A percentile compares a stretch with the other conserved stretches of the same genome.
These are phyloP conservation scores for Enteromius treurensis DNA, from an alignment of 2,797 vertebrate species.

Conservation along the genomic window DNA sequence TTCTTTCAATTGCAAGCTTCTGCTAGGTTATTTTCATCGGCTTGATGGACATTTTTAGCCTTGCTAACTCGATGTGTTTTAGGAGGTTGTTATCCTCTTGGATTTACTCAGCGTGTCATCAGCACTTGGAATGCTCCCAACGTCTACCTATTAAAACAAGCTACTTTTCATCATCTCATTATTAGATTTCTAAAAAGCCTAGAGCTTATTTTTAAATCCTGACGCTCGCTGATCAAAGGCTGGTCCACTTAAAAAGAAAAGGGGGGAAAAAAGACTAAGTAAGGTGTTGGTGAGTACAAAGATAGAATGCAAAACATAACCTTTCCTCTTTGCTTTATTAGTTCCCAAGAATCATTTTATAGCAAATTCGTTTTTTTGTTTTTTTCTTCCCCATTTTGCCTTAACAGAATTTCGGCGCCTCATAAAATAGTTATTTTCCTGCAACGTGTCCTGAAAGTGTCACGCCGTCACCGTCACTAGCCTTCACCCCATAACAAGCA, in stretches of 20 bases:
- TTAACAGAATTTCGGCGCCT: constrained; percentile 33
- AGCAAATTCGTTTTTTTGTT: neutral
- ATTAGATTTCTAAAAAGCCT: constrained; percentile 54
- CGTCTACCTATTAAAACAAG: constrained; percentile 53
- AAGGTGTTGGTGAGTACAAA: constrained; percentile 46
- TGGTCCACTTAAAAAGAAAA: constrained; percentile 50
- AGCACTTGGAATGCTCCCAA: constrained; percentile 48
- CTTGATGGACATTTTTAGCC: constrained; percentile 45
- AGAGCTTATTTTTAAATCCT: constrained; percentile 56
- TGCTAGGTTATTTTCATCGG: constrained; percentile 3
- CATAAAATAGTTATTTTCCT: constrained; percentile 37
- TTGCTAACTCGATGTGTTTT: constrained; percentile 17
- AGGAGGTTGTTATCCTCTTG: constrained; percentile 31
- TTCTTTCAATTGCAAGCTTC: constrained; percentile 14
- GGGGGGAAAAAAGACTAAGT: constrained; percentile 8
- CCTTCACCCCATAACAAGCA: constrained; percentile 38
- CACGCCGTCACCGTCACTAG: neutral
- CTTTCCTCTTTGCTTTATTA: constrained; percentile 43
- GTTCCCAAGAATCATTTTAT: constrained; percentile 39
- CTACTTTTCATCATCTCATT: constrained; percentile 57
- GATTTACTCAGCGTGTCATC: constrained; percentile 54
- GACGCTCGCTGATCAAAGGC: constrained; percentile 54
- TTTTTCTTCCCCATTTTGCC: neutral
- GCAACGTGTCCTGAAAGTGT: constrained; percentile 16
- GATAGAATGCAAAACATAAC: constrained; percentile 51